Percentiles rank a stretch among this genome's conserved stretches.
These are phyloP conservation scores for Anoncus sp. DNA, from an alignment of 2,888 invertebrate species.

Conservation along the genomic window DNA sequence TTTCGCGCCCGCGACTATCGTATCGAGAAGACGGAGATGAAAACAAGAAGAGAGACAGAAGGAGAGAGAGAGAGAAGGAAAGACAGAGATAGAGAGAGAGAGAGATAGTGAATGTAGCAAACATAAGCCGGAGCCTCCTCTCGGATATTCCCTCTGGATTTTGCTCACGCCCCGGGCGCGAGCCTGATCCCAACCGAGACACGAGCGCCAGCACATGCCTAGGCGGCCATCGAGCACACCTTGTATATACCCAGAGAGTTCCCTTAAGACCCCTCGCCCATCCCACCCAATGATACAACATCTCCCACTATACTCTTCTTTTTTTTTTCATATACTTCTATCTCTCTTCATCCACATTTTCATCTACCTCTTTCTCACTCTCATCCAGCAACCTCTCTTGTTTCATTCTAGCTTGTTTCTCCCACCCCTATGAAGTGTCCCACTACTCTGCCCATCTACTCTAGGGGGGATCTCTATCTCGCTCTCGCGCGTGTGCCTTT, in stretches of 20 bases:
- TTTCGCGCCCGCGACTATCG: constrained; percentile 58
- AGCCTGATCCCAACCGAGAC: constrained; percentile 72
- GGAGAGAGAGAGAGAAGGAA: constrained; percentile 37
- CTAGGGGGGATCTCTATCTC: constrained; percentile 12
- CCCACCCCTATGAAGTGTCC: no score
- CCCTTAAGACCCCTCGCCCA: constrained; percentile 67
- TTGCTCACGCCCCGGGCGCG: constrained; percentile 81
- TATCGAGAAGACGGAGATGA: constrained; percentile 45
- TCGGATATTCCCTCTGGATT: constrained; percentile 69
- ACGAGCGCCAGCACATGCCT: constrained; percentile 68
- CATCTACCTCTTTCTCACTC: constrained; percentile 34
- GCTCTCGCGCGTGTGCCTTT: constrained; percentile 25
- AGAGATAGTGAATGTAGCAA: constrained; percentile 26
- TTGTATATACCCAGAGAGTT: constrained; percentile 34
- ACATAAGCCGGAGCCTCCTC: constrained; percentile 52
- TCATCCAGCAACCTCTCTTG: not conserved
- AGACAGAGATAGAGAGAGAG: constrained; percentile 32
- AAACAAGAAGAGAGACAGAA: constrained; percentile 31
- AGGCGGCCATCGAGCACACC: constrained; percentile 78
- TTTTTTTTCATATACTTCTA: no score
- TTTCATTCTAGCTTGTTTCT: not conserved
- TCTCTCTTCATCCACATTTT: constrained; percentile 47
- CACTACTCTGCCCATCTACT: constrained; percentile 19
- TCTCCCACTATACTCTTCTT: constrained; percentile 43
- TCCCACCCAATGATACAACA: constrained; percentile 48